Evolutionary conservation across 2,888 invertebrate species (phyloP), one percentile per base, ranked within the genome.

Genomic region (Parapristionchus giblindavisi): DNA sequence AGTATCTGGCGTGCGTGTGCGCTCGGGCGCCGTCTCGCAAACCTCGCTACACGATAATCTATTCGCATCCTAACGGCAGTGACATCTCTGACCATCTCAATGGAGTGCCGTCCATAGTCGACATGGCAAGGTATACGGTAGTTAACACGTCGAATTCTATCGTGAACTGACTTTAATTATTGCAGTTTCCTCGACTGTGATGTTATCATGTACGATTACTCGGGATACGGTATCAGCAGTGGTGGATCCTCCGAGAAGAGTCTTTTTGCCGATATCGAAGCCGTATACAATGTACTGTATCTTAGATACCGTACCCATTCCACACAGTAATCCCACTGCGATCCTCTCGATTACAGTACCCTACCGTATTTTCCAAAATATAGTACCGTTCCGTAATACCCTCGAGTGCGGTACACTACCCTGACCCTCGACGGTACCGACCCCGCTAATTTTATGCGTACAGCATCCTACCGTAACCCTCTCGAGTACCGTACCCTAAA

Each of bases 11-110:
- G 1, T 81, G 84, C 58, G 68, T 81, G 17, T 63, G 77, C 60
- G 71, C 81, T 1, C 72, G 75, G 11, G 78, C 78, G 21, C 80
- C 80, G 11, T 56, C 66, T 11, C 34, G 34, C 2, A 24, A 58
- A 6, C 75, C 81, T 1, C 79, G 81, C 11, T 84, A 79, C 79
- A 81, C 81, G 8, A 54, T 84, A 8, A 63, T 85, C 34, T 85
- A 82, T 77, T 82, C 84, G 11, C 85, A 85, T 66, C 83, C 83
- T 29, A 84, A 83, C 72, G 85, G 83, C 32, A 77, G 76, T 4
- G 85, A 85, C 72, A 63, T 85, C 48, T 81, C 80, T 27, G 85
- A 85, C 63, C 83, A 83, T 58, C 75, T 85, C 24, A 54, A 78
- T 43, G 80, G 80, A 17, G 72, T 79, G 2, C 82, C 82, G 2